Evolutionary conservation across 1,140 invertebrate species (phyloP).

Genomic region (Centruroides vittatus): DNA sequence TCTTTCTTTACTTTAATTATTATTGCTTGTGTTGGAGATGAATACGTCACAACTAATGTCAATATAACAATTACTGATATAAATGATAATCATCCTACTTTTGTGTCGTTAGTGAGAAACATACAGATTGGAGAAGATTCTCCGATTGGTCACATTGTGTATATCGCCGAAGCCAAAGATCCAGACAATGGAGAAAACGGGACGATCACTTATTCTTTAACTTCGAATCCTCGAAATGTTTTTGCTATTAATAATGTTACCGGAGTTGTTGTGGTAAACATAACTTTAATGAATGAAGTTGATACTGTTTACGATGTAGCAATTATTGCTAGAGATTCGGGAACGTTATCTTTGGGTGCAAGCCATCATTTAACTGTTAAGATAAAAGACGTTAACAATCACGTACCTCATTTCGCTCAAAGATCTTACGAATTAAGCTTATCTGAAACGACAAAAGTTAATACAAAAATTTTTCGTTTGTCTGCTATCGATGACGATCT

Average conservation of each 20-base stretch:
- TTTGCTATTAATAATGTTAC: slow-evolving; percentile 68
- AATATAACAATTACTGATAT: slow-evolving; percentile 69
- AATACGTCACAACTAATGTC: slow-evolving; percentile 48
- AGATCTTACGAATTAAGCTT: slow-evolving; percentile 80
- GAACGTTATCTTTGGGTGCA: slow-evolving; percentile 51
- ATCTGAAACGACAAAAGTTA: slow-evolving; percentile 71
- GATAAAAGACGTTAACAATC: slow-evolving; percentile 84
- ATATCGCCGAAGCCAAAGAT: slow-evolving; percentile 65
- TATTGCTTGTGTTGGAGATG: slow-evolving; percentile 39
- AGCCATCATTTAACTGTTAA: slow-evolving; percentile 54
- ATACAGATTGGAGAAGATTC: slow-evolving; percentile 65
- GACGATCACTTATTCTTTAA: slow-evolving; percentile 60
- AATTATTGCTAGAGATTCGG: slow-evolving; percentile 70
- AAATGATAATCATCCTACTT: slow-evolving; percentile 79
- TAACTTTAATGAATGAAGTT: slow-evolving; percentile 35
- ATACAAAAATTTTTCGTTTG: slow-evolving; percentile 71
- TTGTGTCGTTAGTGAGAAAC: slow-evolving; percentile 56
- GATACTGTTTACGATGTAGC: slow-evolving; percentile 45
- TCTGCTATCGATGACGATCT: slow-evolving; percentile 66
- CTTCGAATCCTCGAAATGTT: slow-evolving; percentile 55
- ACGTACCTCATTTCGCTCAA: slow-evolving; percentile 81
- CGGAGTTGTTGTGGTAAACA: slow-evolving; percentile 71
- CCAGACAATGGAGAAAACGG: slow-evolving; percentile 68
- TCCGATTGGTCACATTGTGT: slow-evolving; percentile 71
- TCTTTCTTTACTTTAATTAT: slow-evolving; percentile 59